Base-by-base conservation (phyloP, 2,888 invertebrate species). In the Polydrusus pterygomalis region DNA sequence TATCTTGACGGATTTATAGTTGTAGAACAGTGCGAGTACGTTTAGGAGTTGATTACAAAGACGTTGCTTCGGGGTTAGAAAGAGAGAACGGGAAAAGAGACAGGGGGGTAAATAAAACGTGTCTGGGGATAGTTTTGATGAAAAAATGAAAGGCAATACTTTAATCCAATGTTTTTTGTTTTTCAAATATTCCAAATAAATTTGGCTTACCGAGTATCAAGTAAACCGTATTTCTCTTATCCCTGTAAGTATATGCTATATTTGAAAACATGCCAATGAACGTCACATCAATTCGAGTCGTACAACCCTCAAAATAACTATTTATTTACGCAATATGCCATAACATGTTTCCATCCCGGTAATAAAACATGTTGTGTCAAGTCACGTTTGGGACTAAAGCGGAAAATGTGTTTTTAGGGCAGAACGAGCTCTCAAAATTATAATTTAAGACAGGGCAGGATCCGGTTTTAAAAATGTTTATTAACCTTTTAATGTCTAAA, bases 271-370 rank as follows among this genome's bases (percentile, higher is more conserved):
- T 17, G 58, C 17, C 56, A 56, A n/a, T 56, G n/a, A 3, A 3
- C 25, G 56, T 56, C 30, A 30, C 56, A 58, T 58, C 38, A 38
- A 58, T 58, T 58, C 38, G 13, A 17, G 34, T 2, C 17, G 10
- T 3, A 17, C 13, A 58, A 15, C 38, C 17, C 58, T 15, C 58
- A 15, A 58, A 56, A 17, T 58, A 38, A 15, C 38, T 58, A 58
- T 58, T 58, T 58, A 58, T 58, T 38, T 38, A 58, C 58, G 58
- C 58, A 58, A 38, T 58, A 58, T 58, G 58, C 38, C 58, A 58
- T 34, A 58, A 58, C 58, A 58, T 58, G 38, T 58, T 38, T 38
- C 15, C 17, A 38, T 58, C 38, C 58, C 10, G 34, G 38, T 58
- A 58, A 58, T 58, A 58, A 58, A 58, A 58, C 58, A 58, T 17